Evolutionary conservation across 1,140 invertebrate genomes (phyloP), one percentile per base, ranked within the genome.

Genomic region (Ips typographus): DNA sequence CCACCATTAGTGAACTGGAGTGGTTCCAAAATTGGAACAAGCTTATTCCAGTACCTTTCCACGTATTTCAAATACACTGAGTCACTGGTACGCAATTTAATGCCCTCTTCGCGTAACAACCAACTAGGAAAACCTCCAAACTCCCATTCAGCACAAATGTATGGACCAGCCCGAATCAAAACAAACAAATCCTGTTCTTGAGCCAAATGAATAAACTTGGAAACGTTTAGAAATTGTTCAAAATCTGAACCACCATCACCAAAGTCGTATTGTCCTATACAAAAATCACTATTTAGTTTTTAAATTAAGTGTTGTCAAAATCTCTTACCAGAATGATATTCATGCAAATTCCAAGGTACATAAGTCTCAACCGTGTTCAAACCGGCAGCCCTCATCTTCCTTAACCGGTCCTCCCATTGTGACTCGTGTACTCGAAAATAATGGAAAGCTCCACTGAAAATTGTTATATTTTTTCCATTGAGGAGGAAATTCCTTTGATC

Each of bases 331-430:
- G 69, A 66, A 86, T 72, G 40, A 36, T 42, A 89, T 72, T 98
- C 93, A 80, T 98, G 96, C 55, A 89, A 83, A 74, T 92, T 94
- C 96, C 96, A 98, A 77, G 96, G 93, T 0, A 98, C 89, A 78
- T 97, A 97, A 91, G 93, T 94, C 73, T 94, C 90, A 4, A 98
- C 85, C 1, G 94, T 87, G 82, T 98, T 97, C 1, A 98, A 84
- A 8, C 96, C 96, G 59, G 71, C 71, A 90, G 71, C 71, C 8
- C 71, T 47, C 49, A 68, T 60, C 56, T 72, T 72, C 38, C 65
- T 71, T 38, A 73, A 57, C 49, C 72, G 57, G 40, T 73, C 74
- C 47, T 68, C 68, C 74, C 74, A 75, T 52, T 72, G 91, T 43
- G 85, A 82, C 44, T 85, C 85, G 1, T 94, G 94, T 1, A 94